Percentiles rank a stretch among this genome's conserved stretches.
Conservation (phyloP, 2,797 vertebrate species). For the Pelodytes ibericus region DNA sequence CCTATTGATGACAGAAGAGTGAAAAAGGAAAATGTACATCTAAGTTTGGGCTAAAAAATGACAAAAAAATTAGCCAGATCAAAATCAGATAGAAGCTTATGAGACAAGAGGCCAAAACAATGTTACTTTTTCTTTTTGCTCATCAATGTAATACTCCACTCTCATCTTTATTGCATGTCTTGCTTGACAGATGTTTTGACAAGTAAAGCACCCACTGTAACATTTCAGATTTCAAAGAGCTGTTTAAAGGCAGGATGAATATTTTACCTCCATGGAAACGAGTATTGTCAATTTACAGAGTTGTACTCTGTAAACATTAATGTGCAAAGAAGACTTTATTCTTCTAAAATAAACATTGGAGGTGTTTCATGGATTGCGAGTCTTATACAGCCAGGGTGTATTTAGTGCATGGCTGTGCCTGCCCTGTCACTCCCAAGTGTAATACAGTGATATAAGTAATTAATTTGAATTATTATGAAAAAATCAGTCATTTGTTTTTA, state of each 20-base stretch:
- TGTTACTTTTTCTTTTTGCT: neutral
- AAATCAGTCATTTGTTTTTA: no score
- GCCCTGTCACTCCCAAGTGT: no score
- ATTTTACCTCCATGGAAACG: slow-evolving; percentile 14
- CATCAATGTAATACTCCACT: slow-evolving; percentile 3
- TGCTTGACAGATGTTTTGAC: slow-evolving; percentile 50
- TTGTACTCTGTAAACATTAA: no score
- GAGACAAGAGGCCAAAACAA: slow-evolving; percentile 7
- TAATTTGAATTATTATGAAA: no score
- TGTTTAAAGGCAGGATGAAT: slow-evolving; percentile 3
- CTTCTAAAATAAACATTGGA: no score
- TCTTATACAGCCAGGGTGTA: no score
- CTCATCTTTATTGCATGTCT: slow-evolving; percentile 31
- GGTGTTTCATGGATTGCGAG: no score
- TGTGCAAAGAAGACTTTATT: slow-evolving; percentile 1
- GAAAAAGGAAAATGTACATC: neutral
- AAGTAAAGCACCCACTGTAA: slow-evolving; percentile 22
- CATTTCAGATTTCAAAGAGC: slow-evolving; percentile 22
- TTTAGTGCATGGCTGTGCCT: no score
- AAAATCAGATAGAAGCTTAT: slow-evolving; percentile 24
- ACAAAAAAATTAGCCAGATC: slow-evolving; percentile 24
- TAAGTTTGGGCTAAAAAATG: neutral
- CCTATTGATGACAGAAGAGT: neutral
- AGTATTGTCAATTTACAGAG: slow-evolving; percentile 1
- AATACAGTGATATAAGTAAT: no score